phyloP scores from a whole-genome alignment of 2,888 invertebrate species.

The Gisinianus flammeolus region DNA sequence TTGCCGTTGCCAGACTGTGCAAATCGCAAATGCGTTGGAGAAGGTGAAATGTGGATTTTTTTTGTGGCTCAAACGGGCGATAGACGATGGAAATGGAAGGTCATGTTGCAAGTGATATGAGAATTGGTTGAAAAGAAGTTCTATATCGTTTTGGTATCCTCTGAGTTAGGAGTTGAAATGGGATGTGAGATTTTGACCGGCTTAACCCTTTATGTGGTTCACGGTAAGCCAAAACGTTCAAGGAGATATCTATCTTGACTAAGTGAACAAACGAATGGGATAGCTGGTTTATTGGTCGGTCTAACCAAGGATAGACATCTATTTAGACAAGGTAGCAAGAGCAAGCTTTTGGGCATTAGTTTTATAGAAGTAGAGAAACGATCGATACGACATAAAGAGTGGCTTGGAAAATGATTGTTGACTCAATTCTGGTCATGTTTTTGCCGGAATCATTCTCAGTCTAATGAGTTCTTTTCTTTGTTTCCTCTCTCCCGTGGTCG shows the following conservation, averaged over 20 bases:
- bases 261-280: neutral
- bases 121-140: slow-evolving; percentile 15
- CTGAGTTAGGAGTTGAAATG: slow-evolving; percentile 19
- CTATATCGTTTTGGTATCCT: slow-evolving; percentile 10
- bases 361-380: slow-evolving; percentile 16
- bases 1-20: slow-evolving; percentile 1
- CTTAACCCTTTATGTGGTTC: slow-evolving; percentile 24
- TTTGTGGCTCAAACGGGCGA: neutral
- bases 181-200: slow-evolving; percentile 34
- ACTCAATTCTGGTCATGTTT: slow-evolving; percentile 45
- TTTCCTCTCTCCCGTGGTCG: neutral
- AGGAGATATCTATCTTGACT: neutral
- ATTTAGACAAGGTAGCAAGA: slow-evolving; percentile 14
- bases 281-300: neutral
- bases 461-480: slow-evolving; percentile 35
- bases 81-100: slow-evolving; percentile 28
- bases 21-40: neutral
- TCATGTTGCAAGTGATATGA: slow-evolving; percentile 23
- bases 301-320: neutral
- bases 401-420: slow-evolving; percentile 42
- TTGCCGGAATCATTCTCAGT: slow-evolving; percentile 29
- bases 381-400: slow-evolving; percentile 36
- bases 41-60: neutral
- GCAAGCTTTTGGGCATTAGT: slow-evolving; percentile 19
- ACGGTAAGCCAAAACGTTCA: slow-evolving; percentile 22